Evolutionary conservation across 2,797 vertebrate species (phyloP).

Genomic region (Scyliorhinus canicula): DNA sequence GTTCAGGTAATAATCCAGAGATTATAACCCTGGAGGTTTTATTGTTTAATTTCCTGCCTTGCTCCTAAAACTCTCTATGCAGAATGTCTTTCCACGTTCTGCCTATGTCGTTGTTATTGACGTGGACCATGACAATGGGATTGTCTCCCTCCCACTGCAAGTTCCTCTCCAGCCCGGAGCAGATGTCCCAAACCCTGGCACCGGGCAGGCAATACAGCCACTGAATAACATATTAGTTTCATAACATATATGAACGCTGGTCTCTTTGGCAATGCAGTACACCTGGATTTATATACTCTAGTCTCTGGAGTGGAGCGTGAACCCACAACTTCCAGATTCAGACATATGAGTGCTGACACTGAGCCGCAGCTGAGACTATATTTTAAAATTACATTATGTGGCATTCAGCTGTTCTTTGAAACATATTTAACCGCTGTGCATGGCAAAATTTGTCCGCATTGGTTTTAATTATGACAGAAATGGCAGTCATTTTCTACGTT

Average conservation of each 20-base stretch:
- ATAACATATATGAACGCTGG: not conserved
- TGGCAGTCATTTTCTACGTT: constrained; percentile 6
- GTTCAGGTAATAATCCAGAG: too few species aligned
- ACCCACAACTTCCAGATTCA: not conserved
- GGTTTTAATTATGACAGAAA: not conserved
- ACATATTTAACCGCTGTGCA: not conserved
- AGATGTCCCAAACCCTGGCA: too few species aligned
- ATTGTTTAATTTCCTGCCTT: too few species aligned
- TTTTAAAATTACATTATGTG: not conserved
- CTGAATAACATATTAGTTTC: not conserved
- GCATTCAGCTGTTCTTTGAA: not conserved
- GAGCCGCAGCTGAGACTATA: not conserved
- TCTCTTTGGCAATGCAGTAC: not conserved
- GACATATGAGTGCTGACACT: not conserved
- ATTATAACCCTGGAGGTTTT: too few species aligned
- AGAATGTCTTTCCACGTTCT: too few species aligned
- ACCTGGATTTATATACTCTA: not conserved
- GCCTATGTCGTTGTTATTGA: too few species aligned
- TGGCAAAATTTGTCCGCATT: not conserved
- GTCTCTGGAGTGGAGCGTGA: not conserved
- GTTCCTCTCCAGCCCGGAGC: too few species aligned
- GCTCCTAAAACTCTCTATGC: too few species aligned
- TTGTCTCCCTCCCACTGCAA: too few species aligned
- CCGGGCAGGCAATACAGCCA: too few species aligned
- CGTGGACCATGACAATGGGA: too few species aligned